Base-by-base conservation (phyloP, 2,113 vertebrate genomes). In the Mesoclemmys tuberculata region DNA sequence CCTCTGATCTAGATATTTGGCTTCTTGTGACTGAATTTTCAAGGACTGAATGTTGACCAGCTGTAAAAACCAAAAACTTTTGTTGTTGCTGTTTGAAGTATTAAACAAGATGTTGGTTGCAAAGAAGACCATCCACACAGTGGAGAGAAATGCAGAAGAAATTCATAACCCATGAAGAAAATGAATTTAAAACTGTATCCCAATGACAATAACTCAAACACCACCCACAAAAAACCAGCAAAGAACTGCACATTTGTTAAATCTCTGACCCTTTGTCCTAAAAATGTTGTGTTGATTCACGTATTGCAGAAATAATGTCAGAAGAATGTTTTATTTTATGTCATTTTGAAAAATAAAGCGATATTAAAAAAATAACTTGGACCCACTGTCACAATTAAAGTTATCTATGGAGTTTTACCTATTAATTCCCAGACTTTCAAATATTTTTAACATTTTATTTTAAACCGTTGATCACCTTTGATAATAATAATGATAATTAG, bases 151-250 rank as follows among this genome's bases (percentile, higher is more conserved):
- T 51, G 46, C 51, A 91, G 82, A 89, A 95, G 82, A 93, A 95
- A 91, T 89, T 84, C 91, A 52, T 79, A 96, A 95, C 48, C 58
- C 6, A 68, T 96, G 91, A 35, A 85, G 80, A 92, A 49, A 93
- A 58, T 24, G 92, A 93, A 95, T 89, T 93, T 90, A 93, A 92
- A 80, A 79, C 48, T 58, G 27, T 68, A 91, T 86, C 90, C 55
- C 6, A 56, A 85, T 88, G 84, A 96, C 93, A 51, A 90, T 18
- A 90, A 85, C 48, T 54, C 44, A 41, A 85, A 93, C n/a, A 1
- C 0, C 44, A 82, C 68, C 35, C 90, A 38, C 82, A 93, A 41
- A 92, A 91, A 68, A 90, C 21, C 41, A 68, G 51, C 16, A 90
- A 87, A 87, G 46, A 91, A 81, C 75, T 90, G 84, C 2, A 48